A percentile compares a stretch with the other conserved stretches of the same genome.
Conservation (phyloP, 2,888 invertebrate species). For the Morpho deidamia region DNA sequence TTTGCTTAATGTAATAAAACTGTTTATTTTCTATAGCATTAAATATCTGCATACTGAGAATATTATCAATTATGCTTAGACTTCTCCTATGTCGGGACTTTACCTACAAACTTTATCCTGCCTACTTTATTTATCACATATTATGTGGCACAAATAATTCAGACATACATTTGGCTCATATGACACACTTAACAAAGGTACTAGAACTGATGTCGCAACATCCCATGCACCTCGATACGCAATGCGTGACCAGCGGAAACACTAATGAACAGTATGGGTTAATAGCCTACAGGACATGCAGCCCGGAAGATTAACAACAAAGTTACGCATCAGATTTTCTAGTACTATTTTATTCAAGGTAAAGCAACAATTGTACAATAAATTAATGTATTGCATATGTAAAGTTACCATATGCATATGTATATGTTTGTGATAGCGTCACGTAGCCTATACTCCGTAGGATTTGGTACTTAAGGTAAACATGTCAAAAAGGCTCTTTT, state of each 20-base stretch:
- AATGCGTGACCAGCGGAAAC: conserved; percentile 63
- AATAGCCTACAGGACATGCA: conserved; percentile 55
- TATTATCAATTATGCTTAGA: too few species aligned
- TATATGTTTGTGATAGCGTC: too few species aligned
- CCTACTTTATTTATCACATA: not conserved
- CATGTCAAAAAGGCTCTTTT: too few species aligned
- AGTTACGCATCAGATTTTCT: conserved; percentile 30
- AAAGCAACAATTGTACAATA: not conserved
- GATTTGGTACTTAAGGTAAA: too few species aligned
- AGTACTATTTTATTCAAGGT: not conserved
- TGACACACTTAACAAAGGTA: conserved; percentile 6
- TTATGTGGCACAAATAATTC: not conserved
- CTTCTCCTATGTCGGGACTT: too few species aligned
- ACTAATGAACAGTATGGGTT: conserved; percentile 57
- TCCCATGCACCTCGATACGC: conserved; percentile 51
- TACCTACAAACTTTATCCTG: too few species aligned
- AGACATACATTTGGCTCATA: not conserved
- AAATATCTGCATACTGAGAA: too few species aligned
- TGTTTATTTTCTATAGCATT: too few species aligned
- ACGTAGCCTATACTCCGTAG: too few species aligned
- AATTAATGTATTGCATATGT: too few species aligned
- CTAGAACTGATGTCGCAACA: conserved; percentile 47
- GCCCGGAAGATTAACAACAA: conserved; percentile 49
- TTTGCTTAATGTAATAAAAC: too few species aligned
- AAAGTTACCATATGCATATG: too few species aligned